Conservation (phyloP, 2,797 vertebrate species). For the Petrocephalus sullivani region DNA sequence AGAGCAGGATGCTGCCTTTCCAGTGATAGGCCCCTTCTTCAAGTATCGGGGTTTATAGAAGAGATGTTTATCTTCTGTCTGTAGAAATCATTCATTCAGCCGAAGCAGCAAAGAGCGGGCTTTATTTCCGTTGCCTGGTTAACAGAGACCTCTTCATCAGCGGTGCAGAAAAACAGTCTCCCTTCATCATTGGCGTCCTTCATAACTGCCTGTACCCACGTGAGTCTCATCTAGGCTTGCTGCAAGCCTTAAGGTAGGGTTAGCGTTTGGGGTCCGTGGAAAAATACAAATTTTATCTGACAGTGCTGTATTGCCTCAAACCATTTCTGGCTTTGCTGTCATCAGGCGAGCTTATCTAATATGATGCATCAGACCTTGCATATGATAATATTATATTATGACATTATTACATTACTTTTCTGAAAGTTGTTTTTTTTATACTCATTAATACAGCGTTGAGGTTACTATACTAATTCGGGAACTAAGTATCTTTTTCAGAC, state of each 20-base stretch:
- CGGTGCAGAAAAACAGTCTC: background rate
- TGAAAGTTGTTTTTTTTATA: background rate
- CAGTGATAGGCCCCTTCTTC: background rate
- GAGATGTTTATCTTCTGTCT: slow-evolving; percentile 53
- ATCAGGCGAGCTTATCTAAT: background rate
- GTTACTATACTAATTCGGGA: background rate
- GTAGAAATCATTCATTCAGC: slow-evolving; percentile 38
- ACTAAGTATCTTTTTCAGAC: background rate
- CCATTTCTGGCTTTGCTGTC: background rate
- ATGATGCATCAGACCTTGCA: background rate
- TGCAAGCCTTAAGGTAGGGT: slow-evolving; percentile 4
- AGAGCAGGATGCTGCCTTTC: background rate
- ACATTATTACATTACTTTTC: background rate
- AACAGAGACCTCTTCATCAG: slow-evolving; percentile 11
- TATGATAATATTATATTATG: background rate
- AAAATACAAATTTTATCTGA: background rate
- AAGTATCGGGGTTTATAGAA: slow-evolving; percentile 24
- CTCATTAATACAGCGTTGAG: background rate
- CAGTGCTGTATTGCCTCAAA: background rate
- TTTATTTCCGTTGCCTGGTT: slow-evolving; percentile 34
- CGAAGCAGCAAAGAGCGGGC: slow-evolving; percentile 35
- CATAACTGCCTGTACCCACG: background rate
- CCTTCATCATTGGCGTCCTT: background rate
- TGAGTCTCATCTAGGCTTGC: background rate
- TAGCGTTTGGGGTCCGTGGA: background rate